Percentiles rank a stretch among this genome's conserved stretches.
Conservation (phyloP, 2,888 invertebrate species). For the Cyclophora punctaria region DNA sequence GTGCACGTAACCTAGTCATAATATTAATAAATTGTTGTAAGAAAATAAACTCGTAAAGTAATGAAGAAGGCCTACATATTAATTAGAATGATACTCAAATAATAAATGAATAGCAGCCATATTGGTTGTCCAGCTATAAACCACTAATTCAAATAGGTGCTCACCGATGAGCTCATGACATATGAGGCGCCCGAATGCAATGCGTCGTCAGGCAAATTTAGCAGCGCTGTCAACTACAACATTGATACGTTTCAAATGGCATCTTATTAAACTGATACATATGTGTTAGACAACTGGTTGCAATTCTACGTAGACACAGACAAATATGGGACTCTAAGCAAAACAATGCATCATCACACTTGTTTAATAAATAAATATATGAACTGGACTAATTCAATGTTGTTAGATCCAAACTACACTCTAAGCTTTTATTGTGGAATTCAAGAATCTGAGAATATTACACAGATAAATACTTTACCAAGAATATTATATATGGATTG, state of each 20-base stretch:
- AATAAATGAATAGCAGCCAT: background rate
- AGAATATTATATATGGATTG: no score
- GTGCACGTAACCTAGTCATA: background rate
- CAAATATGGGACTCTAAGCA: no score
- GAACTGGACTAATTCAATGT: no score
- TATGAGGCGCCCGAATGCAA: constrained; percentile 31
- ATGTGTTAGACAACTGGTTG: constrained; percentile 24
- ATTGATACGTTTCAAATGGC: constrained; percentile 51
- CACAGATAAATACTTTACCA: no score
- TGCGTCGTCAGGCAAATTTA: constrained; percentile 52
- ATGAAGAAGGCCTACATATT: constrained; percentile 3
- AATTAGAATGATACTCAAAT: no score
- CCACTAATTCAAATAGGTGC: constrained; percentile 32
- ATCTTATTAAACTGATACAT: constrained; percentile 42
- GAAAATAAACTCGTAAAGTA: constrained; percentile 9
- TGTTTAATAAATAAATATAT: no score
- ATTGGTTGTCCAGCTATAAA: constrained; percentile 23
- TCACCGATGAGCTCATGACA: constrained; percentile 17
- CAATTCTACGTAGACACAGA: constrained; percentile 23
- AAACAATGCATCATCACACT: constrained; percentile 1
- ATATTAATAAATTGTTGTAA: background rate
- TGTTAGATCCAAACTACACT: no score
- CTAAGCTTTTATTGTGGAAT: no score
- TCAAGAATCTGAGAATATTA: no score
- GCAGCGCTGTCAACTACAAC: constrained; percentile 44